Evolutionary conservation across 2,113 vertebrate genomes (phyloP), one percentile per base, ranked within the genome.

Genomic region (Phaethornis superciliosus): DNA sequence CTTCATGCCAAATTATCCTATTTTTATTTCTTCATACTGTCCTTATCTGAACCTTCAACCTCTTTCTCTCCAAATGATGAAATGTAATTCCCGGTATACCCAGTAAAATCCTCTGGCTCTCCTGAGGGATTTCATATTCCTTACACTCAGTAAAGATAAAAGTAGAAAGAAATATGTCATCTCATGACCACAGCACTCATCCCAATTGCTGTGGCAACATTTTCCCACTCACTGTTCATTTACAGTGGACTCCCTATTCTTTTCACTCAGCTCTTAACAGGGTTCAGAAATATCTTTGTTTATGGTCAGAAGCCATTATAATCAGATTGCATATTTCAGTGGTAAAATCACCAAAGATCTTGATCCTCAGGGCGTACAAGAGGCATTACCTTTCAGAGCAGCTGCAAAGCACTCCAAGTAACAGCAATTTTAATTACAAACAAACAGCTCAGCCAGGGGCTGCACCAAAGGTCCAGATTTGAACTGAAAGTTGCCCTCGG

Each of bases 21-120:
- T 96, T 47, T 47, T 47, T 40, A 12, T 40, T 40, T 12, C 13
- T 40, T 40, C 10, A 67, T 81, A 95, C 90, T 95, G 93, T 97
- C 91, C 96, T 95, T 95, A 92, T 69, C 85, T 95, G 94, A 96
- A 94, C 96, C 95, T 96, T 96, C 89, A 96, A 89, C 90, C 78
- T 63, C 58, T 88, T 92, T 46, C 21, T 62, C 96, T 89, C 92
- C 77, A 94, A 93, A 90, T 55, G 5, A 64, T 70, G 54, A 90
- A 86, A 87, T 74, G 58, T 86, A 59, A 37, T 86, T 94, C 80
- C 91, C 55, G 28, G 59, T 65, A 85, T 32, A 77, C 62, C 33
- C 62, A 90, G 63, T 63, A 78, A 90, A 93, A 87, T 76, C 70
- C 56, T 71, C 87, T 81, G 46, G 46, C 49, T 68, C 59, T 94